A percentile compares a stretch with the other conserved stretches of the same genome.
Conservation (phyloP, 2,797 vertebrate species). For the Amazonetta brasiliensis region DNA sequence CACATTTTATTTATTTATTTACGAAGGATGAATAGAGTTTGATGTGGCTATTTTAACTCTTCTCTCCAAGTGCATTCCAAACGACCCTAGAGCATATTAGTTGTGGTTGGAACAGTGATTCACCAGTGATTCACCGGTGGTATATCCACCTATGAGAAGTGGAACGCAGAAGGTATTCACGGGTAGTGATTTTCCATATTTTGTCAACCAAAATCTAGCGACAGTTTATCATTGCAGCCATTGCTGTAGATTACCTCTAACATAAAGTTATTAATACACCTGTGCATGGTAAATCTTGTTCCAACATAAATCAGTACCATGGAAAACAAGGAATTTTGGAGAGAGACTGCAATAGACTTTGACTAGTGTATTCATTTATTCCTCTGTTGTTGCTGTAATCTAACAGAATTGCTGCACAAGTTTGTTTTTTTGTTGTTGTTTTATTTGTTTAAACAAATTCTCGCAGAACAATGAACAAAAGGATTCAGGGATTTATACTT, state of each 20-base stretch:
- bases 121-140: not conserved
- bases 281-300: not conserved
- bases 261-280: not conserved
- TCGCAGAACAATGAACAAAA: constrained; percentile 50
- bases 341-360: not conserved
- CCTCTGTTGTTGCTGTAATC: not conserved
- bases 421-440: not conserved
- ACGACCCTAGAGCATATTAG: not conserved
- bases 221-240: not conserved
- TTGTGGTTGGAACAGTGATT: not conserved
- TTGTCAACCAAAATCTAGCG: not conserved
- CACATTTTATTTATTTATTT: too few relatives aligned
- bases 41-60: not conserved
- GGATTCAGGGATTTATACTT: constrained; percentile 29
- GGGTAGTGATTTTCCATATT: not conserved
- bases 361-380: not conserved
- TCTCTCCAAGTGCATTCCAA: not conserved
- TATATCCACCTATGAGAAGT: not conserved
- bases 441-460: constrained; percentile 32
- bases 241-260: not conserved
- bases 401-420: constrained; percentile 26
- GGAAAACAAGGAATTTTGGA: not conserved
- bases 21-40: not conserved
- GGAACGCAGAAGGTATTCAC: not conserved
- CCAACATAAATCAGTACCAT: not conserved